These are phyloP conservation scores for Caiman crocodilus DNA, from an alignment of 2,797 vertebrate genomes.

Conservation along the genomic window DNA sequence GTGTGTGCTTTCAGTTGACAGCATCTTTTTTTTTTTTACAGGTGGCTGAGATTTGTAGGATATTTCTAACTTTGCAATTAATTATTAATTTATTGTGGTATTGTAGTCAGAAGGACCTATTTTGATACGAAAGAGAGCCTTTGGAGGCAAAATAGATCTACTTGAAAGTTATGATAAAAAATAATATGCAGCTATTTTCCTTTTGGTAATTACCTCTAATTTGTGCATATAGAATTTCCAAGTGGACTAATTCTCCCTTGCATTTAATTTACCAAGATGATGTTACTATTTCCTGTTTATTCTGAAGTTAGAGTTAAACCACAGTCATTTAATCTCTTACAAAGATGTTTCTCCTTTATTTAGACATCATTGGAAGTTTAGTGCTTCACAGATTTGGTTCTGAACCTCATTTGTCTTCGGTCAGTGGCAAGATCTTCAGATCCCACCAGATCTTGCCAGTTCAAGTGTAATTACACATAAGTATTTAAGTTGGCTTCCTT, in stretches of 20 bases:
- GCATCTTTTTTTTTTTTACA: not conserved
- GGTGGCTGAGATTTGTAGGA: too few relatives aligned
- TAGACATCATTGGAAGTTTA: not conserved
- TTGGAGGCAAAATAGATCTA: not conserved
- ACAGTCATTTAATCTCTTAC: not conserved
- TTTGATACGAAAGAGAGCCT: not conserved
- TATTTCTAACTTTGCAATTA: not conserved
- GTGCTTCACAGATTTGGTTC: not conserved
- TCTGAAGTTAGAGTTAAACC: not conserved
- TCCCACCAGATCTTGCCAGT: not conserved
- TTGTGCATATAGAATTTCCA: not conserved
- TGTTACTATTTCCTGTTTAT: not conserved
- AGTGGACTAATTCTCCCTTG: not conserved
- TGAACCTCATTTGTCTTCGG: not conserved
- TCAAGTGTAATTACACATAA: not conserved
- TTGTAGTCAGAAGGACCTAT: not conserved
- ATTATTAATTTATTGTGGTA: not conserved
- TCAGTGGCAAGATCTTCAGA: not conserved
- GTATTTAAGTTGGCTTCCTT: not conserved
- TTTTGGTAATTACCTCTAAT: not conserved
- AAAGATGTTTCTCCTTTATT: not conserved
- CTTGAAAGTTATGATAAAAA: not conserved
- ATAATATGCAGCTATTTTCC: not conserved
- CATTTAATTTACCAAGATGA: not conserved
- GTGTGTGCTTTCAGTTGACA: not conserved